These are phyloP conservation scores for Porphyrio hochstetteri DNA, from an alignment of 2,113 vertebrate genomes.

Conservation along the genomic window DNA sequence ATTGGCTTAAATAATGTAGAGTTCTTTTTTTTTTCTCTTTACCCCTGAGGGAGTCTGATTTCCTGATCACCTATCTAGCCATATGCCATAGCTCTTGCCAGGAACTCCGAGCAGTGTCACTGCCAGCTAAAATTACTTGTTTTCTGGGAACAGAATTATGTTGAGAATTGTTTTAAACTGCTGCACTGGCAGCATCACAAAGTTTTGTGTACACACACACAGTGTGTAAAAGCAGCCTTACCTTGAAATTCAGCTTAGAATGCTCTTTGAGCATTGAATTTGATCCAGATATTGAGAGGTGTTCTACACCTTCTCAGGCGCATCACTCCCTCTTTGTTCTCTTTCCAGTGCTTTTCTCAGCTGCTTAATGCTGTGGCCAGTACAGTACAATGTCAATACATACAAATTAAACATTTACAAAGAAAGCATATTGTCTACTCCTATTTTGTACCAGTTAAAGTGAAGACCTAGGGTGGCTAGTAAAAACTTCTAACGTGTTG, in stretches of 20 bases:
- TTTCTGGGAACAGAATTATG: slow-evolving; percentile 27
- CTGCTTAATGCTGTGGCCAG: not conserved
- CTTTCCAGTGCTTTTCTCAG: slow-evolving; percentile 19
- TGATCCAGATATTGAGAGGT: slow-evolving; percentile 30
- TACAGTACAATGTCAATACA: not conserved
- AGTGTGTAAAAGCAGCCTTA: not conserved
- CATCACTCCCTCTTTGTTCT: slow-evolving; percentile 19
- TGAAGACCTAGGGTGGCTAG: not conserved
- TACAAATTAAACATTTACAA: not conserved
- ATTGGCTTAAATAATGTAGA: slow-evolving; percentile 32
- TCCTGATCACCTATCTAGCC: slow-evolving; percentile 57
- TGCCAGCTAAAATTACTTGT: slow-evolving; percentile 59
- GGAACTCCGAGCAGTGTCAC: not conserved
- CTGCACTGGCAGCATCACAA: not conserved
- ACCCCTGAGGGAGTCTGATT: slow-evolving; percentile 44
- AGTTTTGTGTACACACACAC: not conserved
- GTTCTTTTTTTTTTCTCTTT: not conserved
- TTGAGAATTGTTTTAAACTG: slow-evolving; percentile 24
- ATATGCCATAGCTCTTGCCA: slow-evolving; percentile 17
- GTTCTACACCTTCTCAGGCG: slow-evolving; percentile 33
- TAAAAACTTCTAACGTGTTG: not conserved
- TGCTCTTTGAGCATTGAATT: slow-evolving; percentile 23
- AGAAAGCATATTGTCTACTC: not conserved
- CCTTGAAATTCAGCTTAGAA: slow-evolving; percentile 11
- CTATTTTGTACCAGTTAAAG: not conserved